Evolutionary conservation across 2,113 vertebrate genomes (phyloP).

Genomic region (Pogonocichla stellata): DNA sequence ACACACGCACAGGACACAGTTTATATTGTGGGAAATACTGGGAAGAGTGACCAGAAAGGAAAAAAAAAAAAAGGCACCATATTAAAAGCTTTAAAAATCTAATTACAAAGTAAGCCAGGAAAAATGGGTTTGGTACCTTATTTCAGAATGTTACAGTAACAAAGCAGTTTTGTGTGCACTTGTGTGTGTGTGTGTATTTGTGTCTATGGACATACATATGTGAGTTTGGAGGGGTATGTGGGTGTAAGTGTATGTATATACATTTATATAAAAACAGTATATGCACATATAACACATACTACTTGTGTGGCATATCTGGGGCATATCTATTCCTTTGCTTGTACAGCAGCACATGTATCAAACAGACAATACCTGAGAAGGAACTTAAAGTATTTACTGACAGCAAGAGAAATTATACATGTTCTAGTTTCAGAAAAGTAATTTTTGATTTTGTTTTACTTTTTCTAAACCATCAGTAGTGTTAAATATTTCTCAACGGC

Average conservation of each 20-base stretch:
- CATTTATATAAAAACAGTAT: neutral
- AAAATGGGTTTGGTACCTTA: neutral
- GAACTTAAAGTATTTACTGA: neutral
- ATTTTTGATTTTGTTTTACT: neutral
- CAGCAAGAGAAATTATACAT: neutral
- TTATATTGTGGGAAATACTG: neutral
- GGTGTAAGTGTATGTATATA: neutral
- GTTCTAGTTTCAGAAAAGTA: neutral
- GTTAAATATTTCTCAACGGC: neutral
- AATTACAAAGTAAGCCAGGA: neutral
- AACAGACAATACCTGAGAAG: neutral
- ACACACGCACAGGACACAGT: neutral
- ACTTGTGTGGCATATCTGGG: neutral
- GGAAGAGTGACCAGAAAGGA: neutral
- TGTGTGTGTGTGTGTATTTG: accelerated
- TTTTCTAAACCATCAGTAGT: neutral
- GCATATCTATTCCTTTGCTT: neutral
- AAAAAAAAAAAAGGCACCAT: neutral
- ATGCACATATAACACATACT: neutral
- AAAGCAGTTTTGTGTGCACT: neutral
- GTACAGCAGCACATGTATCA: neutral
- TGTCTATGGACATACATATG: neutral
- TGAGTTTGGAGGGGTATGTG: neutral
- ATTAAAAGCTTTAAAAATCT: neutral
- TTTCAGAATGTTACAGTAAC: neutral